Evolutionary conservation across 2,113 vertebrate species (phyloP), one percentile per base, ranked within the genome.

Genomic region (Lasiurus cinereus): DNA sequence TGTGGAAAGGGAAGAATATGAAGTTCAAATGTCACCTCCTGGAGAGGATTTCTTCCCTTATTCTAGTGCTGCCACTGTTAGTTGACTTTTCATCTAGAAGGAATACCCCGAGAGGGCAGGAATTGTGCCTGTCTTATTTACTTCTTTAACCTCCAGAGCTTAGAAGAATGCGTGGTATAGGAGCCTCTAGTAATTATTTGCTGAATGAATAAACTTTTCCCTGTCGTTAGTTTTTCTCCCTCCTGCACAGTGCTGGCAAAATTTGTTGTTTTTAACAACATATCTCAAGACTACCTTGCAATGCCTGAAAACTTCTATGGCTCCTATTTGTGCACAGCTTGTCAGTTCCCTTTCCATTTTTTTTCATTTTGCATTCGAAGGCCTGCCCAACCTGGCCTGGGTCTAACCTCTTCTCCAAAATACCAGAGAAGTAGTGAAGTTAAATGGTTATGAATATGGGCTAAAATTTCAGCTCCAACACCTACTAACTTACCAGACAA

Each of bases 191-290:
- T 19, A 48, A 33, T 64, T 72, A 46, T 54, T 62, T 54, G 52
- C 52, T 54, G 33, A 89, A 59, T 27, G n/a, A 70, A 77, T 56
- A 29, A 50, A 77, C 9, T 8, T 72, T 56, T 13, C 21, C 50
- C 69, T 22, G 6, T 62, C 67, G 80, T 74, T 18, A 56, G 31
- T 83, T 72, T 69, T 69, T 88, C 48, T 94, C 46, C 10, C 36
- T 74, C 78, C 43, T 64, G 33, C 78, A 88, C 4, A 46, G 8
- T 33, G 78, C 78, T 95, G 43, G 72, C n/a, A 92, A 70, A 88
- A 59, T 77, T 19, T 77, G 36, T 70, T 77, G 70, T 83, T 76
- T 11, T 59, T 24, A 76, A 29, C 62, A 74, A 70, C 54, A 62
- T 24, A 72, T 59, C 46, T 46, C 36, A 21, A 21, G 43, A 43